These are phyloP conservation scores for Elanus axillaris DNA, from an alignment of 2,113 vertebrate species.

Conservation along the genomic window DNA sequence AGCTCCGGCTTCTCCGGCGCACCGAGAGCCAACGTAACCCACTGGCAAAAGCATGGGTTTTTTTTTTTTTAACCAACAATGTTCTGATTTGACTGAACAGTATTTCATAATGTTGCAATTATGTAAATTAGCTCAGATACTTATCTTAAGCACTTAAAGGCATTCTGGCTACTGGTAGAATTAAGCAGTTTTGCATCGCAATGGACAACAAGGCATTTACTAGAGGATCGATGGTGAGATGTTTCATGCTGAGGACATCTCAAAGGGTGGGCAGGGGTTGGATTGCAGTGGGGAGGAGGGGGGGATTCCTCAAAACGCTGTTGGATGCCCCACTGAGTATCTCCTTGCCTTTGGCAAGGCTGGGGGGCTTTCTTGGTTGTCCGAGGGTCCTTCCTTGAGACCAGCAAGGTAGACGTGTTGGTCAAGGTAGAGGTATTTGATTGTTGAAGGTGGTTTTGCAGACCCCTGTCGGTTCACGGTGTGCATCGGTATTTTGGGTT, in stretches of 20 bases:
- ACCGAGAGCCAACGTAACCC: neutral
- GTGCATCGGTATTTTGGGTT: neutral
- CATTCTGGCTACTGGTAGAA: neutral
- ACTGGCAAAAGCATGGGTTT: conserved; percentile 9
- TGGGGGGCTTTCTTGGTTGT: neutral
- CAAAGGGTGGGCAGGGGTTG: neutral
- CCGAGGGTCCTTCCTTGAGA: neutral
- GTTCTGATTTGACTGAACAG: conserved; percentile 48
- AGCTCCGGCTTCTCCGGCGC: conserved; percentile 37
- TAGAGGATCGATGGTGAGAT: neutral
- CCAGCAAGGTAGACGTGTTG: neutral
- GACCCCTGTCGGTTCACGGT: rapidly evolving
- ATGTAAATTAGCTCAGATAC: conserved; percentile 41
- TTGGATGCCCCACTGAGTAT: neutral
- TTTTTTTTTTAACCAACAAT: neutral
- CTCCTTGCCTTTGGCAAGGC: neutral
- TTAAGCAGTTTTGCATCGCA: neutral
- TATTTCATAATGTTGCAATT: conserved; percentile 58
- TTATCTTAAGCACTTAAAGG: conserved; percentile 50
- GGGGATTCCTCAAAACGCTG: neutral
- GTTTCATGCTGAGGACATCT: neutral
- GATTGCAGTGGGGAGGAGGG: neutral
- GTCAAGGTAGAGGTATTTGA: neutral
- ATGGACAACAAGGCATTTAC: neutral
- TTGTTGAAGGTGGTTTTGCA: neutral